Evolutionary conservation across 1,140 invertebrate species (phyloP).

Genomic region (Pemphigus obesinymphae): DNA sequence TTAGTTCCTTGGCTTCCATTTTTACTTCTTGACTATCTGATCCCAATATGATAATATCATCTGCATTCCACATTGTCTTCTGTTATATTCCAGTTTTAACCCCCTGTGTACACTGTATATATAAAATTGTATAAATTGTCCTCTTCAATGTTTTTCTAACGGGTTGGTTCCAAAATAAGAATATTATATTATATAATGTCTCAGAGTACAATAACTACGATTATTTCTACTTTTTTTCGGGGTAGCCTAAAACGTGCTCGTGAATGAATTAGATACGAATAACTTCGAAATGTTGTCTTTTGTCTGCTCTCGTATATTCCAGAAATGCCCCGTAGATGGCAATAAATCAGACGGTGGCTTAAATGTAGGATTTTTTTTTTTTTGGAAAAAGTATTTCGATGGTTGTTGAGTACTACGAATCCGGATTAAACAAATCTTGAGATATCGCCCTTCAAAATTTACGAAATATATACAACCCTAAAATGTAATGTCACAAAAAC

Average conservation of each 20-base stretch:
- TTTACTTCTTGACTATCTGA: too few relatives aligned
- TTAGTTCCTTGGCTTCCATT: too few relatives aligned
- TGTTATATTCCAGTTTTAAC: too few relatives aligned
- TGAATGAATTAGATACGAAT: not conserved
- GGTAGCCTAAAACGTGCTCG: not conserved
- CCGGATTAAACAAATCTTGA: not conserved
- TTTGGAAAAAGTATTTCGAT: not conserved
- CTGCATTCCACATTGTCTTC: too few relatives aligned
- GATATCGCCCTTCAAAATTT: not conserved
- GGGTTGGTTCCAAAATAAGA: not conserved
- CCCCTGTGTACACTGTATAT: too few relatives aligned
- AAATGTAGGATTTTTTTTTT: not conserved
- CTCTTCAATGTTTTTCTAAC: too few relatives aligned
- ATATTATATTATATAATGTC: not conserved
- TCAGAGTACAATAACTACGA: not conserved
- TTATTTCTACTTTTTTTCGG: not conserved
- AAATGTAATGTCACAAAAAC: not conserved
- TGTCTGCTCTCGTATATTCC: not conserved
- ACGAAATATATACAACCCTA: not conserved
- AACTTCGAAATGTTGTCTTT: not conserved
- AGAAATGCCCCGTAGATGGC: not conserved
- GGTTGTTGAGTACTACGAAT: not conserved
- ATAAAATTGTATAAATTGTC: too few relatives aligned
- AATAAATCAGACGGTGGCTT: not conserved
- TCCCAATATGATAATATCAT: too few relatives aligned